Percentiles rank a stretch among this genome's conserved stretches.
Conservation (phyloP, 1,140 invertebrate genomes). For the Dolichoris vasculosae region DNA sequence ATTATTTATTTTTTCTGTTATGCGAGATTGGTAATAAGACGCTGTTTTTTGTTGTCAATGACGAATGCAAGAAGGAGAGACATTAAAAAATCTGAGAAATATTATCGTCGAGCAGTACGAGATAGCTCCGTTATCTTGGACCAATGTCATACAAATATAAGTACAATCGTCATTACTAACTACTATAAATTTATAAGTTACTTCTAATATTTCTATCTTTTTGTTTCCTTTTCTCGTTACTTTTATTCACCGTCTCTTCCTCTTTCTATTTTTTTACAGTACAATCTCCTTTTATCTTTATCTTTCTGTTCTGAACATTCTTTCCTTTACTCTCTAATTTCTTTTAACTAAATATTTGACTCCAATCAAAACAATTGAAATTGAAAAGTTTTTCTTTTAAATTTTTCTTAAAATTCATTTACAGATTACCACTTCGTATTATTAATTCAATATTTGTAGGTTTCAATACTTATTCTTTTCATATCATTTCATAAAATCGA, state of each 20-base stretch:
- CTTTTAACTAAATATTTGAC: background rate
- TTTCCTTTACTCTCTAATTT: background rate
- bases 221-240: conserved; percentile 6
- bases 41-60: conserved; percentile 30
- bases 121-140: conserved; percentile 37
- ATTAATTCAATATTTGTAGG: conserved; percentile 18
- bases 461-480: no score
- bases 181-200: conserved; percentile 41
- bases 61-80: conserved; percentile 51
- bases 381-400: conserved; percentile 46
- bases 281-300: no score
- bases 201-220: no score
- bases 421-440: conserved; percentile 38
- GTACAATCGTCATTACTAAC: conserved; percentile 46
- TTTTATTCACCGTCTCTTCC: background rate
- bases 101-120: conserved; percentile 20
- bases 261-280: background rate
- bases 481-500: no score
- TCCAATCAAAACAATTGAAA: conserved; percentile 44
- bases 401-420: conserved; percentile 51
- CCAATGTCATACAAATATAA: conserved; percentile 5
- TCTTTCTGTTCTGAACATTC: background rate
- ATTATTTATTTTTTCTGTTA: background rate
- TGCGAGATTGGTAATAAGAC: background rate
- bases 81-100: conserved; percentile 49